Conservation (phyloP, 1,140 invertebrate species). For the Melanaphis sacchari region DNA sequence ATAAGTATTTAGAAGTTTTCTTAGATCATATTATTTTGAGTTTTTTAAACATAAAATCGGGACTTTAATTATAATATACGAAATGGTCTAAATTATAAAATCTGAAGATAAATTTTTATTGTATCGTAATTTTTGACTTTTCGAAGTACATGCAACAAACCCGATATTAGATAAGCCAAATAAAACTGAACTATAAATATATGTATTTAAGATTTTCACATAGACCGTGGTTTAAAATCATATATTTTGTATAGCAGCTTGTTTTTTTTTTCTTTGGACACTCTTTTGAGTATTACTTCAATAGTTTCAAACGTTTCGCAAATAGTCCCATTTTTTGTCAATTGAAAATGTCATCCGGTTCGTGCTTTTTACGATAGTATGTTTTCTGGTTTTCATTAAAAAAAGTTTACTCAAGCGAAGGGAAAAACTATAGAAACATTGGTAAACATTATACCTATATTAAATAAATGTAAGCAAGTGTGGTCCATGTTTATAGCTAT, state of each 20-base stretch:
- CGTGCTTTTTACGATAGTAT: neutral
- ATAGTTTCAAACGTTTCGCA: neutral
- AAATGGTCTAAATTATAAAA: neutral
- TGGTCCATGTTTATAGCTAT: neutral
- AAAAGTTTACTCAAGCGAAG: neutral
- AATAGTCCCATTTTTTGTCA: neutral
- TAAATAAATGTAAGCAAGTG: neutral
- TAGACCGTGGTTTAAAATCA: neutral
- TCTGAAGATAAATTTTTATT: neutral
- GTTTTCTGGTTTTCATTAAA: neutral
- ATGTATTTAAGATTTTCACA: neutral
- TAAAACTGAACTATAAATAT: neutral
- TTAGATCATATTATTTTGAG: neutral
- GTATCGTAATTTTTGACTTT: neutral
- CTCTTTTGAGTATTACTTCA: neutral
- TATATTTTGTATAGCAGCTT: neutral
- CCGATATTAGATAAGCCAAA: neutral
- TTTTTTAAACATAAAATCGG: neutral
- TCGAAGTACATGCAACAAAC: neutral
- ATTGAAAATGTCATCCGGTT: neutral
- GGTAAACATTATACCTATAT: neutral
- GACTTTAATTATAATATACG: neutral
- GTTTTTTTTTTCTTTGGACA: neutral
- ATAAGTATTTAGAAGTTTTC: neutral
- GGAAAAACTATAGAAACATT: neutral